Percentiles rank a stretch among this genome's conserved stretches.
phyloP scores from a whole-genome alignment of 1,140 invertebrate species.

The Stenopsyche tienmushanensis region DNA sequence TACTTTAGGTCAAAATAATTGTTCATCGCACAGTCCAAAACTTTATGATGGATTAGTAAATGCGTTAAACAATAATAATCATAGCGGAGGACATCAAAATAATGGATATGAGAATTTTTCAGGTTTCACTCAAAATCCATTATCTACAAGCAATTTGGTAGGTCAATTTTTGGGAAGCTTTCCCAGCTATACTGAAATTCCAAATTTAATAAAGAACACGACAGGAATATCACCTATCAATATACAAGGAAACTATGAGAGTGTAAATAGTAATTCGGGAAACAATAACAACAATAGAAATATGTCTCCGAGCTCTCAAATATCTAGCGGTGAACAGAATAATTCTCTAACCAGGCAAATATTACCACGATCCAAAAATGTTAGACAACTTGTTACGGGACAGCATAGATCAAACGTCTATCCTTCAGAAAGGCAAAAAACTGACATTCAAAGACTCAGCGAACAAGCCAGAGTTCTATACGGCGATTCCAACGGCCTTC shows the following conservation, averaged over 20 bases:
- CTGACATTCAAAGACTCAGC: constrained; percentile 35
- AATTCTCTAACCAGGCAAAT: constrained; percentile 41
- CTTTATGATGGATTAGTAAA: constrained; percentile 45
- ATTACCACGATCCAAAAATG: constrained; percentile 36
- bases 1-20: constrained; percentile 42
- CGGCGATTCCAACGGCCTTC: constrained; percentile 34
- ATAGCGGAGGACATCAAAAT: constrained; percentile 42
- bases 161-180: constrained; percentile 40
- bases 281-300: constrained; percentile 31
- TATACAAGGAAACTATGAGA: constrained; percentile 35
- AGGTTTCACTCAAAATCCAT: constrained; percentile 35
- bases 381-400: constrained; percentile 30
- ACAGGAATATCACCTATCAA: constrained; percentile 27
- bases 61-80: constrained; percentile 38
- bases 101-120: constrained; percentile 40
- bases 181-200: constrained; percentile 40
- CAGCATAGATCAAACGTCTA: constrained; percentile 35
- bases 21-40: constrained; percentile 50
- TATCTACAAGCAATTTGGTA: constrained; percentile 34
- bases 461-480: constrained; percentile 36
- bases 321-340: constrained; percentile 41
- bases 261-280: constrained; percentile 16
- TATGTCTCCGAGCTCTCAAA: constrained; percentile 41
- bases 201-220: constrained; percentile 33
- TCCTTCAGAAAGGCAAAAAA: constrained; percentile 27